These are phyloP conservation scores for Frieseomelitta varia DNA, from an alignment of 1,140 invertebrate genomes.

Conservation along the genomic window DNA sequence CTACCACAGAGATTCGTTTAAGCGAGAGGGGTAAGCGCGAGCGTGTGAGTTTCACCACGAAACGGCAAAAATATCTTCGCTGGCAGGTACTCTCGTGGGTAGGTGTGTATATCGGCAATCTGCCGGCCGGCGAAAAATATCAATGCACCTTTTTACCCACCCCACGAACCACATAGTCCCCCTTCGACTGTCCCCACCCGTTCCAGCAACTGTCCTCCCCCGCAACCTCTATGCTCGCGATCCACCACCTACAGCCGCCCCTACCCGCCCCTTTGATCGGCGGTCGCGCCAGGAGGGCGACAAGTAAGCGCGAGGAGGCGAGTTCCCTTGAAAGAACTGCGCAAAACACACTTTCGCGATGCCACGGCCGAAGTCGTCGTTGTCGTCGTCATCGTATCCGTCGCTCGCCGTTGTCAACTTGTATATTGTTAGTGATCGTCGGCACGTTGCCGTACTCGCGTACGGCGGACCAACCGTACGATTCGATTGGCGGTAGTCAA, in stretches of 20 bases:
- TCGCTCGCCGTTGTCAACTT: conserved; percentile 19
- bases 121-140: conserved; percentile 64
- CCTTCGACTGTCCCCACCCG: conserved; percentile 14
- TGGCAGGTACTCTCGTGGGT: conserved; percentile 36
- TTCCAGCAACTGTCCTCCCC: conserved; percentile 35
- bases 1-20: conserved; percentile 49
- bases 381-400: conserved; percentile 28
- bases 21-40: conserved; percentile 46
- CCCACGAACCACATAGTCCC: conserved; percentile 34
- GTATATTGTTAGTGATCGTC: conserved; percentile 40
- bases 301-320: conserved; percentile 65
- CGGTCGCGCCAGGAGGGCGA: conserved; percentile 51
- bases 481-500: background rate
- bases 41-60: conserved; percentile 44
- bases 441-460: conserved; percentile 34
- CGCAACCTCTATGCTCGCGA: conserved; percentile 42
- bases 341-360: conserved; percentile 58
- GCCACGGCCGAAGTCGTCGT: conserved; percentile 38
- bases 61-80: conserved; percentile 49
- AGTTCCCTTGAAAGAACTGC: conserved; percentile 70
- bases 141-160: conserved; percentile 55
- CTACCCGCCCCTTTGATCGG: conserved; percentile 68
- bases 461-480: background rate
- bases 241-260: conserved; percentile 62
- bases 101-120: conserved; percentile 46